These are phyloP conservation scores for Labeo rohita DNA, from an alignment of 2,113 vertebrate species.

Conservation along the genomic window DNA sequence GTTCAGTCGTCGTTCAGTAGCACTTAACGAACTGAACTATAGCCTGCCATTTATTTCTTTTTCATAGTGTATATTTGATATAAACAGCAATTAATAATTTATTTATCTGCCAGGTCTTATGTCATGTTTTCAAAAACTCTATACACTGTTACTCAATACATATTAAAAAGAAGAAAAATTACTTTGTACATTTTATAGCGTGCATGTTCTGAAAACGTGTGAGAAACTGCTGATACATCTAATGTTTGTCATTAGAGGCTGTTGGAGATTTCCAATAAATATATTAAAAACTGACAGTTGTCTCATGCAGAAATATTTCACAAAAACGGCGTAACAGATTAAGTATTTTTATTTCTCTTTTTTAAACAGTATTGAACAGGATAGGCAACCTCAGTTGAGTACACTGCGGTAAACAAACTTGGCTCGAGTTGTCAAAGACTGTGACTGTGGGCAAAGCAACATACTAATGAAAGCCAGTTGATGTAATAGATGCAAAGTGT, in stretches of 20 bases:
- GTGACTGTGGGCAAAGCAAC: constrained; percentile 48
- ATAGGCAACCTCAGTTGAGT: constrained; percentile 63
- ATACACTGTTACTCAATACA: constrained; percentile 49
- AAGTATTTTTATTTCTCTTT: constrained; percentile 64
- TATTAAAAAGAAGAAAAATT: constrained; percentile 63
- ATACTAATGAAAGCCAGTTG: constrained; percentile 55
- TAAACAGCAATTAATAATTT: constrained; percentile 57
- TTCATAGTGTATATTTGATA: constrained; percentile 40
- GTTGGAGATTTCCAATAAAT: constrained; percentile 34
- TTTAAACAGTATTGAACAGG: constrained; percentile 67
- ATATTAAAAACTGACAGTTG: neutral
- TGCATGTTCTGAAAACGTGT: constrained; percentile 38
- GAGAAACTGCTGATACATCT: constrained; percentile 36
- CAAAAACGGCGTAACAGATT: neutral
- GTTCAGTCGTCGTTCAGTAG: constrained; percentile 30
- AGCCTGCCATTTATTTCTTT: constrained; percentile 33
- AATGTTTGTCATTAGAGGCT: constrained; percentile 25
- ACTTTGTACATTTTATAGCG: constrained; percentile 42
- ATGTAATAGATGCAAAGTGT: constrained; percentile 52
- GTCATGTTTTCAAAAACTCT: neutral
- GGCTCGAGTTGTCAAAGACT: constrained; percentile 47
- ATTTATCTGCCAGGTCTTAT: constrained; percentile 57
- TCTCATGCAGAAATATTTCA: neutral
- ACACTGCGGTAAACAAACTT: constrained; percentile 69
- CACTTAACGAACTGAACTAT: constrained; percentile 7